Evolutionary conservation across 2,113 vertebrate genomes (phyloP).

Genomic region (Anarrhichthys ocellatus): DNA sequence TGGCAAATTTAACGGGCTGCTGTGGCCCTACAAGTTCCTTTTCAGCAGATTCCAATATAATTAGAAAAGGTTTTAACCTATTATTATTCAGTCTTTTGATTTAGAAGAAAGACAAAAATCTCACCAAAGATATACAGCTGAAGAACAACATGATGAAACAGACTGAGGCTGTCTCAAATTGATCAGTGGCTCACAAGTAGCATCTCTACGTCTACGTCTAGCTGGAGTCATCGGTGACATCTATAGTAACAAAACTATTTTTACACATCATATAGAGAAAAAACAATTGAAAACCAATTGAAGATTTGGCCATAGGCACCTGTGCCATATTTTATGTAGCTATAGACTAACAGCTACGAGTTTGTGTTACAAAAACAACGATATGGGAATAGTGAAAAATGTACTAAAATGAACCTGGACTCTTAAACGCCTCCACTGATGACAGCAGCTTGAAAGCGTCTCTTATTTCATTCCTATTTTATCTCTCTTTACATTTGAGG

Average conservation of each 20-base stretch:
- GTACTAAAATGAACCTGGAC: not conserved
- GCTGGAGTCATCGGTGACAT: not conserved
- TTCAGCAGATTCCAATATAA: conserved; percentile 88
- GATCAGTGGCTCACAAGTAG: conserved; percentile 1
- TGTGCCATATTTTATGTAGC: not conserved
- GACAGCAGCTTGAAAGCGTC: not conserved
- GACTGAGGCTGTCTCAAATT: not conserved
- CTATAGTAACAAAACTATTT: not conserved
- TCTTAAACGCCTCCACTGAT: not conserved
- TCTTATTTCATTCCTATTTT: not conserved
- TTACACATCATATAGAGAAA: not conserved
- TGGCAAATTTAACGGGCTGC: conserved; percentile 87
- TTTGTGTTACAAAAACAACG: not conserved
- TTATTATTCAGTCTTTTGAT: conserved; percentile 87
- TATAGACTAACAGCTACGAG: not conserved
- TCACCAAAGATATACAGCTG: conserved; percentile 79
- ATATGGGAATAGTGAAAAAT: not conserved
- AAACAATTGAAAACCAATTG: not conserved
- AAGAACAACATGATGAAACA: conserved; percentile 26
- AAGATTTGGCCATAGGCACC: not conserved
- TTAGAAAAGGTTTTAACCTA: conserved; percentile 81
- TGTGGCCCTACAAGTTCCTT: conserved; percentile 86
- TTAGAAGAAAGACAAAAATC: conserved; percentile 76
- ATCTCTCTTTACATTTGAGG: not conserved
- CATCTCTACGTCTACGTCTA: not conserved